Conservation (phyloP, 1,140 invertebrate species). For the Zeugodacus cucurbitae region DNA sequence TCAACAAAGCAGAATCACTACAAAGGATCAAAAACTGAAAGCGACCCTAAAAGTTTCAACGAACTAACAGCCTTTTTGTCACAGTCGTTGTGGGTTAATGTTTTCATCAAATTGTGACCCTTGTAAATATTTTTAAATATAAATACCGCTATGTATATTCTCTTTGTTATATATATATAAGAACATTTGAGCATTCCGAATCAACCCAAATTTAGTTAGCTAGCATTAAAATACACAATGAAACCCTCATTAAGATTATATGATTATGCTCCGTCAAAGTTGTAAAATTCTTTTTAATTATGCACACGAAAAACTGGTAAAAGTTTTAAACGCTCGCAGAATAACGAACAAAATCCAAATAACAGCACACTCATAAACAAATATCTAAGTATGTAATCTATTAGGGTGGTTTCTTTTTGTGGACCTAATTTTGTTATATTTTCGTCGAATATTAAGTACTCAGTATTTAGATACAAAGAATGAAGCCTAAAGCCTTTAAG, state of each 20-base stretch:
- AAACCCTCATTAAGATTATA: slow-evolving; percentile 3
- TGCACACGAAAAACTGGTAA: background rate
- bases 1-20: too few relatives aligned
- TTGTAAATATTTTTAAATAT: too few relatives aligned
- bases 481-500: too few relatives aligned
- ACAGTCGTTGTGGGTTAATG: background rate
- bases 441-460: too few relatives aligned
- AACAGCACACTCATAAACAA: background rate
- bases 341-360: too few relatives aligned
- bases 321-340: background rate
- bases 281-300: slow-evolving; percentile 14
- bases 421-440: too few relatives aligned
- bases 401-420: background rate
- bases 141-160: too few relatives aligned
- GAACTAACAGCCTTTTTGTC: background rate
- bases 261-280: background rate
- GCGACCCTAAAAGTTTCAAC: too few relatives aligned
- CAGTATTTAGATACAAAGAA: too few relatives aligned
- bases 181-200: background rate
- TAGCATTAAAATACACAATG: background rate
- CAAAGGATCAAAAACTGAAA: too few relatives aligned
- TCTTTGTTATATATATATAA: too few relatives aligned
- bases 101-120: background rate
- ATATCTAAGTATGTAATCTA: background rate
- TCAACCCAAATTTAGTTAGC: background rate